A percentile compares a stretch with the other conserved stretches of the same genome.
These are phyloP conservation scores for Picathartes gymnocephalus DNA, from an alignment of 2,113 vertebrate species.

Conservation along the genomic window DNA sequence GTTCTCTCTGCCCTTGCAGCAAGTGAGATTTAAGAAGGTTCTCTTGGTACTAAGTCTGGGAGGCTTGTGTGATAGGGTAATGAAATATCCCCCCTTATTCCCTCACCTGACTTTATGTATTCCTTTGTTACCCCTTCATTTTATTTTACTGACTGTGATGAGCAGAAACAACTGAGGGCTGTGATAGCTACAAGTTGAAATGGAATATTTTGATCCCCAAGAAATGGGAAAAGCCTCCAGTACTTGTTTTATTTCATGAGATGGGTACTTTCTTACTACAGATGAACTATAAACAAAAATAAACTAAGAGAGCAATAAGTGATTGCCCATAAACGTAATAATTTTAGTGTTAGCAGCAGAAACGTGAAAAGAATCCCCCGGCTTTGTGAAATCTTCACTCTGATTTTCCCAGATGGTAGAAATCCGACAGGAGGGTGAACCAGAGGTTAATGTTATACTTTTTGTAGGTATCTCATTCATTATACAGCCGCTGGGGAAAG, in stretches of 20 bases:
- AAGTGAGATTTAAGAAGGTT: neutral
- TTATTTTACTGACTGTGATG: neutral
- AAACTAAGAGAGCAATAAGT: neutral
- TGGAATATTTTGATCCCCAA: neutral
- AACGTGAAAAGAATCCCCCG: neutral
- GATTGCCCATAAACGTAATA: neutral
- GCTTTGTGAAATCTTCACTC: neutral
- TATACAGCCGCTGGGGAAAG: neutral
- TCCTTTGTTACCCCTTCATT: neutral
- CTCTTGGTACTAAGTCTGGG: neutral
- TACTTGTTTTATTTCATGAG: neutral
- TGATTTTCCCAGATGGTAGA: neutral
- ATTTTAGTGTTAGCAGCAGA: neutral
- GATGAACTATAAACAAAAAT: neutral
- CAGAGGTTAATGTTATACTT: conserved; percentile 21
- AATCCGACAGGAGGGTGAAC: conserved; percentile 25
- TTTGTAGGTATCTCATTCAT: conserved; percentile 24
- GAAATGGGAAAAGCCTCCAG: neutral
- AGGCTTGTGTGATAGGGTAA: neutral
- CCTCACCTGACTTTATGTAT: neutral
- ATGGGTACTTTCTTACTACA: neutral
- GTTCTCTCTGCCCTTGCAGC: neutral
- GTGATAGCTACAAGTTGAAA: neutral
- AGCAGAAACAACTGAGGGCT: neutral
- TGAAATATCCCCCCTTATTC: neutral